Conservation (phyloP, 1,140 invertebrate genomes). For the Drosophila seguyi region DNA sequence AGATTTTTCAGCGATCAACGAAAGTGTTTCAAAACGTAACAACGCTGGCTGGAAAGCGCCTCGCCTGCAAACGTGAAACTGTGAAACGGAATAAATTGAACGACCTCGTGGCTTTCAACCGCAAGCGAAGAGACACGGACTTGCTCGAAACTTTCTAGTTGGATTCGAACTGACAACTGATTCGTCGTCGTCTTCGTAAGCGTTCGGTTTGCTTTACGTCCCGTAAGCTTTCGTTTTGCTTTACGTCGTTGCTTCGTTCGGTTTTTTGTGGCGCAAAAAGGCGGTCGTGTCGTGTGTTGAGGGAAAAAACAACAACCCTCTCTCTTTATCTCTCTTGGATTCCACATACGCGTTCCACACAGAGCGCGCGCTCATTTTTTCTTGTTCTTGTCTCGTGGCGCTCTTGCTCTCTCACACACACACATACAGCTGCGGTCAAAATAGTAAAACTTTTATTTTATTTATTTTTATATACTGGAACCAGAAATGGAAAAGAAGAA, state of each 20-base stretch:
- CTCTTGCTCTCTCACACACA: conserved; percentile 4
- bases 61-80: conserved; percentile 3
- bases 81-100: conserved; percentile 39
- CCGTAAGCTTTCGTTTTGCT: conserved; percentile 30
- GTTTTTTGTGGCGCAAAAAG: conserved; percentile 55
- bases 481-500: conserved; percentile 10
- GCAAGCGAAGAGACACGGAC: conserved; percentile 79
- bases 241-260: conserved; percentile 15
- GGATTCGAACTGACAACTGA: conserved; percentile 85
- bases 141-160: conserved; percentile 83
- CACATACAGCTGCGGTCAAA: conserved; percentile 22
- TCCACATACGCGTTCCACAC: conserved; percentile 52
- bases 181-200: conserved; percentile 59
- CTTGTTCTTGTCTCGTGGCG: conserved; percentile 7
- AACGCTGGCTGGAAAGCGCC: conserved; percentile 58
- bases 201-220: conserved; percentile 26
- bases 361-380: conserved; percentile 15
- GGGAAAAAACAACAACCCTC: conserved; percentile 19
- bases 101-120: conserved; percentile 85
- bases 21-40: conserved; percentile 15
- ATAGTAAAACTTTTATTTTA: conserved; percentile 21
- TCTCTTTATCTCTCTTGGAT: conserved; percentile 37
- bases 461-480: conserved; percentile 1
- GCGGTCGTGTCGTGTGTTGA: conserved; percentile 25
- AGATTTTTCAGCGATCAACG: conserved; percentile 4